Base-by-base conservation (phyloP, 2,113 vertebrate species). In the Neolamprologus modestus region DNA sequence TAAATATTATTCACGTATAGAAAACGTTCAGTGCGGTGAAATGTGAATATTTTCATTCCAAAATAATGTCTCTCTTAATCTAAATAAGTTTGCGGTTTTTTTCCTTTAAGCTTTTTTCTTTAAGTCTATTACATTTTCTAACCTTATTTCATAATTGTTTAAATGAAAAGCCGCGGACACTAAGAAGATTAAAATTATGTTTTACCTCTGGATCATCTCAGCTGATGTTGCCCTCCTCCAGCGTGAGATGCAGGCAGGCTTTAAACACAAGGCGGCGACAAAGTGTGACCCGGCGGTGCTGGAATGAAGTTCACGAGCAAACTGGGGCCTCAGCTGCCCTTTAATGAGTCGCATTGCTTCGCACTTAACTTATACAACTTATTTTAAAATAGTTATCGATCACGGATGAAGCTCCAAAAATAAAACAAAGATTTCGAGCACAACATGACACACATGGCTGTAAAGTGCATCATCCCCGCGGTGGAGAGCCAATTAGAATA, bases 241-340 rank as follows among this genome's bases (percentile, higher is more conserved):
- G 71, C 61, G 2, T 11, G 8, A 59, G 52, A 53, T 11, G 81
- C 42, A 90, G 57, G 7, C 87, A 7, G 2, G 68, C 28, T 91
- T 13, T 89, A 88, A 88, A 19, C 96, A 90, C 94, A 37, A 96
- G 96, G 94, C 95, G 96, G 96, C 96, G 96, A 95, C 96, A 97
- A 87, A 96, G 89, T 9, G 89, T 89, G 84, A 16, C 81, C 78
- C 17, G 8, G 12, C 26, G 78, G 9, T 47, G 45, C 40, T 9
- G 59, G 28, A 73, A 40, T 19, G 40, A 76, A 50, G 82, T 68
- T 88, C 76, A 81, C 0, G 19, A 81, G 73, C 82, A 26, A 17
- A 11, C 24, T 2, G 88, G 83, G 90, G 87, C 89, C 91, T 90
- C 83, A 5, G 84, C 55, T 84, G 85, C 78, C 47, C 73, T 83